These are phyloP conservation scores for Sarcophilus harrisii DNA, from an alignment of 2,797 vertebrate genomes.

Conservation along the genomic window DNA sequence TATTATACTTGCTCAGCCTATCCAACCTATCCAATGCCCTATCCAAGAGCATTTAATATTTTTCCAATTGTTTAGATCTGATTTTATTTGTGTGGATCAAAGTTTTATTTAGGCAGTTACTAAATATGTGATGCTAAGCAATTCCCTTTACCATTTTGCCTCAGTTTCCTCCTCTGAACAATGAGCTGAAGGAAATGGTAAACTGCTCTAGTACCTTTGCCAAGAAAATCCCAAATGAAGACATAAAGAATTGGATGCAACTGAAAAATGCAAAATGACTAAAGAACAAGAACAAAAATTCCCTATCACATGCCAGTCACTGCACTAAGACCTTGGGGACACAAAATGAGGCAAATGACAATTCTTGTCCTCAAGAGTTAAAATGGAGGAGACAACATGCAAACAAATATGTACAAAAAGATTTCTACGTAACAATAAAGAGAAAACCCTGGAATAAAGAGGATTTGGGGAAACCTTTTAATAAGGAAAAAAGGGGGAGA, in stretches of 20 bases:
- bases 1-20: too few species aligned
- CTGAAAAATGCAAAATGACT: not conserved
- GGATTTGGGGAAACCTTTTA: not conserved
- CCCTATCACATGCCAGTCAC: not conserved
- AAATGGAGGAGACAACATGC: not conserved
- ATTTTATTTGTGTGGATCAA: too few species aligned
- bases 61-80: too few species aligned
- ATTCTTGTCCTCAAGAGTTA: not conserved
- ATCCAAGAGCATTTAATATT: too few species aligned
- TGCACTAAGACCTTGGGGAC: not conserved
- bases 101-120: not conserved
- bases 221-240: not conserved
- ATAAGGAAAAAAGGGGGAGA: not conserved
- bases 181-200: not conserved
- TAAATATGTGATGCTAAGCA: not conserved
- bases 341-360: not conserved
- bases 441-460: not conserved
- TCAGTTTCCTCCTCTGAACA: not conserved
- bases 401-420: not conserved
- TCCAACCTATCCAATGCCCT: too few species aligned
- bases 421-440: rapidly evolving
- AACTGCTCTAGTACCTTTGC: not conserved
- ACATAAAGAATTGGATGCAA: not conserved
- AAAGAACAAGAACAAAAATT: not conserved
- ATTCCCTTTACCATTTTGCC: not conserved